Evolutionary conservation across 2,888 invertebrate genomes (phyloP).

Genomic region (Carcina quercana): DNA sequence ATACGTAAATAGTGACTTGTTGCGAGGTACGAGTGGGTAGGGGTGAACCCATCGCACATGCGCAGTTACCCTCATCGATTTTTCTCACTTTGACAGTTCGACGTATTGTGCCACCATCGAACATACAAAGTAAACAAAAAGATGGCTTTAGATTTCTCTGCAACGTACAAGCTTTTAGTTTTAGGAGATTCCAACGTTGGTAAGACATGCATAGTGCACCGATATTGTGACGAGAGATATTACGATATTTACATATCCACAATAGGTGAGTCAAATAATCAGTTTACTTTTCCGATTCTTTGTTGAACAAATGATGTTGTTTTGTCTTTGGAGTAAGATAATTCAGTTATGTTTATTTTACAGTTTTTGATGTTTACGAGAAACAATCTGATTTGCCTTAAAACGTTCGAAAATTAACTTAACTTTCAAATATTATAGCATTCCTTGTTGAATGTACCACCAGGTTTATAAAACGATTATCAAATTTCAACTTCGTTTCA

Average conservation of each 20-base stretch:
- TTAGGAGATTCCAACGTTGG: slow-evolving; percentile 93
- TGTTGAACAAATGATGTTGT: slow-evolving; percentile 49
- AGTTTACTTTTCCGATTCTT: slow-evolving; percentile 52
- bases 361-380: too few species aligned
- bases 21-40: slow-evolving; percentile 42
- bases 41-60: slow-evolving; percentile 44
- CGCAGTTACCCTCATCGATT: slow-evolving; percentile 62
- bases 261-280: slow-evolving; percentile 81
- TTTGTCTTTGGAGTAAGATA: slow-evolving; percentile 26
- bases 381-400: too few species aligned
- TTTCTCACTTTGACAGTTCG: slow-evolving; percentile 69
- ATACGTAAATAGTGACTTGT: slow-evolving; percentile 35
- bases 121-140: slow-evolving; percentile 66
- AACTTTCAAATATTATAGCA: too few species aligned
- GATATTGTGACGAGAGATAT: slow-evolving; percentile 92
- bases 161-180: slow-evolving; percentile 90
- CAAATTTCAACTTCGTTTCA: too few species aligned
- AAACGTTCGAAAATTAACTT: too few species aligned
- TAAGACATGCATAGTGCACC: slow-evolving; percentile 92
- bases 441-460: too few species aligned
- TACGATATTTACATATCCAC: slow-evolving; percentile 94
- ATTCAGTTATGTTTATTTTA: not conserved
- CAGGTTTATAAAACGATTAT: too few species aligned
- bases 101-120: slow-evolving; percentile 58
- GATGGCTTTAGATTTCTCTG: slow-evolving; percentile 90